These are phyloP conservation scores for Phyllostomus discolor DNA, from an alignment of 2,113 vertebrate genomes.

Conservation along the genomic window DNA sequence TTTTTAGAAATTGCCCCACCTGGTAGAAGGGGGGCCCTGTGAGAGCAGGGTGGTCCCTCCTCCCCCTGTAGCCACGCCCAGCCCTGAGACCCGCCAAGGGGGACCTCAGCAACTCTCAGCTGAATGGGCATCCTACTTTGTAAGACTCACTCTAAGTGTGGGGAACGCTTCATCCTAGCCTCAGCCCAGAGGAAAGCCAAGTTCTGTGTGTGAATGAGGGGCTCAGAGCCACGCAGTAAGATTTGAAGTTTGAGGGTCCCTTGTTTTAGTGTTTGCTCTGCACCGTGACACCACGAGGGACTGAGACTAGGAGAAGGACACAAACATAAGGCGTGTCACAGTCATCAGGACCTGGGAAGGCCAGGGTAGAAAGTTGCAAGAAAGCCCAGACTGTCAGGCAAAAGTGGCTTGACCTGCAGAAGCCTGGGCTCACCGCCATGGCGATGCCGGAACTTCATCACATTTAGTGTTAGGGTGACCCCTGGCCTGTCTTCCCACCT, in stretches of 20 bases:
- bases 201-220: neutral
- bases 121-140: neutral
- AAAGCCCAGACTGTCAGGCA: neutral
- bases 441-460: neutral
- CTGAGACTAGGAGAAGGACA: neutral
- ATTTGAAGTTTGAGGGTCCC: neutral
- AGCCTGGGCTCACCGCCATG: neutral
- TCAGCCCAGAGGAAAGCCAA: neutral
- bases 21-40: neutral
- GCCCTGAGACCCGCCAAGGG: accelerated
- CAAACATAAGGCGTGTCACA: neutral
- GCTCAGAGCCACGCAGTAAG: neutral
- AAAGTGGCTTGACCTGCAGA: neutral
- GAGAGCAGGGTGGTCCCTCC: neutral
- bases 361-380: neutral
- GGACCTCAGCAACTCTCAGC: neutral
- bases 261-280: neutral
- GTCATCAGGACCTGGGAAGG: neutral
- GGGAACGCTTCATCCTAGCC: neutral
- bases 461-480: neutral
- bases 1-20: neutral
- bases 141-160: accelerated
- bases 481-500: too few relatives aligned
- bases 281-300: accelerated
- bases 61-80: neutral